phyloP scores from a whole-genome alignment of 2,888 invertebrate genomes.

The Eristalis tenax region DNA sequence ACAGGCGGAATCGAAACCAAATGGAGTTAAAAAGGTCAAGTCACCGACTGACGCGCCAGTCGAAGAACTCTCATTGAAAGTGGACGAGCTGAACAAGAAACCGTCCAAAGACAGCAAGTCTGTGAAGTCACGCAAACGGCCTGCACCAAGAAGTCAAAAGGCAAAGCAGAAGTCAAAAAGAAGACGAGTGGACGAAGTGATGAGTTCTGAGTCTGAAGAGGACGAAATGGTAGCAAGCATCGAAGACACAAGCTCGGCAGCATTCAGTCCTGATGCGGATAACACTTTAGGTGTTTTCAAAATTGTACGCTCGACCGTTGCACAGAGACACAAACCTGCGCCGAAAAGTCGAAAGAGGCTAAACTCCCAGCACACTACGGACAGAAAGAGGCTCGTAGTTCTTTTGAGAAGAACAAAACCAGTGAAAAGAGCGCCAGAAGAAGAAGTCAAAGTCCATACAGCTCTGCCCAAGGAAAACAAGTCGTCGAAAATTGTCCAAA shows the following conservation, averaged over 20 bases:
- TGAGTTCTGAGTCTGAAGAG: background rate
- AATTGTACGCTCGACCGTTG: no score
- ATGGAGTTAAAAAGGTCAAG: no score
- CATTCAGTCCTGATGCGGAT: no score
- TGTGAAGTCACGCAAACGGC: background rate
- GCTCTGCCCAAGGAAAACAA: background rate
- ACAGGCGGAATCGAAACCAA: no score
- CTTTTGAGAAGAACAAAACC: background rate
- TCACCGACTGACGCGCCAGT: no score
- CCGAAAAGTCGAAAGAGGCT: background rate
- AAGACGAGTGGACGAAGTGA: background rate
- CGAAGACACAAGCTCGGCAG: no score
- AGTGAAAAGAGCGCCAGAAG: background rate
- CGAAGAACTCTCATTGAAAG: no score
- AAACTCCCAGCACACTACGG: background rate
- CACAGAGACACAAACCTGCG: background rate
- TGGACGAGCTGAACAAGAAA: no score
- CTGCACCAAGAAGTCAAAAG: background rate
- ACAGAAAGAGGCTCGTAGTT: background rate
- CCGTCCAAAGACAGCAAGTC: no score
- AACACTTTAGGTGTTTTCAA: no score
- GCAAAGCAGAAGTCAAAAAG: background rate
- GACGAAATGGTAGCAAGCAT: background rate
- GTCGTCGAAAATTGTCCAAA: background rate
- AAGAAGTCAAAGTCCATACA: background rate